Base-by-base conservation (phyloP, 2,113 vertebrate species). In the Labrus mixtus region DNA sequence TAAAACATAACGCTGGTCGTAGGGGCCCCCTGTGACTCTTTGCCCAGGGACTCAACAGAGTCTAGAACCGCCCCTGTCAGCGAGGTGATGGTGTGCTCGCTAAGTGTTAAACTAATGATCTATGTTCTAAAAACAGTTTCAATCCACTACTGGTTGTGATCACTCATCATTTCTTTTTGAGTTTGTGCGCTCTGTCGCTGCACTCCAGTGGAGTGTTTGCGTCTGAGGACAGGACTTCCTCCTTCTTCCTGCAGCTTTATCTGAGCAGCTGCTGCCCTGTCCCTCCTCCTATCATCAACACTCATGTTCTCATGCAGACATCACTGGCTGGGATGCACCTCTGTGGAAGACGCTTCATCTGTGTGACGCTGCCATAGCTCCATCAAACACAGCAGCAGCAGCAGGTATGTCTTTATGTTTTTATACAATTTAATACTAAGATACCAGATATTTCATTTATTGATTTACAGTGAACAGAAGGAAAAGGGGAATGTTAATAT, bases 321-420 rank as follows among this genome's bases (percentile, higher is more conserved):
- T 53, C 58, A 78, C 20, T 59, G 68, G 69, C 67, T 59, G 78
- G 11, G 9, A 36, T 67, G 48, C 36, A 39, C 36, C 36, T 48
- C 55, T 59, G 51, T 62, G 45, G 55, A 62, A 33, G 22, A 39
- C 61, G 54, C 12, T 10, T 2, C 20, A 25, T 23, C 15, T 68
- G 43, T 37, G 15, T 55, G 64, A 43, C 33, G 15, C 17, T 10
- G 46, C 37, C 5, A 19, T 5, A 65, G 33, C 67, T 20, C 0
- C 2, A 61, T 8, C 16, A 12, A 75, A 11, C 62, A 45, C 48
- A 68, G 39, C 57, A 15, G 16, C 57, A 15, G 16, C 57, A 65
- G 6, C 85, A 73, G 79, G 87, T 91, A 76, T 0, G 81, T 77
- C 33, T 51, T 51, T 10, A 51, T 25, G 10, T 45, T 54, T 72